These are phyloP conservation scores for Marronus borbonicus DNA, from an alignment of 2,888 invertebrate species.

Conservation along the genomic window DNA sequence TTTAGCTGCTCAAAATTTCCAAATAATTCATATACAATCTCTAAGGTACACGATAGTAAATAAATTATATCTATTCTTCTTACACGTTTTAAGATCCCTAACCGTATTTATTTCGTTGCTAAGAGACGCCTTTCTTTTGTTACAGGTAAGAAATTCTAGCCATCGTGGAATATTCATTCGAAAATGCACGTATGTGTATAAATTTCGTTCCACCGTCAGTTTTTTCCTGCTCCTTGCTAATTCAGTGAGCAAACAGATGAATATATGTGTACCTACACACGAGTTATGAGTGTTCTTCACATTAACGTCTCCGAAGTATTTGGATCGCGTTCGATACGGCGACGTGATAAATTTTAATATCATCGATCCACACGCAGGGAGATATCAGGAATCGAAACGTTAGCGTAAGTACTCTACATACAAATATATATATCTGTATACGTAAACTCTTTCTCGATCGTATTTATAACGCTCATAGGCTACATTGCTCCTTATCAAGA, in stretches of 20 bases:
- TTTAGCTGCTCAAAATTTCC: too few species aligned
- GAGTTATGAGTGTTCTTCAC: constrained; percentile 21
- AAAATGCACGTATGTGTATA: constrained; percentile 24
- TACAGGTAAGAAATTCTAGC: constrained; percentile 23
- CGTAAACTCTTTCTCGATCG: constrained; percentile 3
- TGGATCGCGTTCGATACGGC: constrained; percentile 18
- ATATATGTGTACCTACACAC: constrained; percentile 8
- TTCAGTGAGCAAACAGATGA: constrained; percentile 13
- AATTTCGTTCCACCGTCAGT: constrained; percentile 11
- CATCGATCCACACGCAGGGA: background rate
- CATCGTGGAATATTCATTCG: constrained; percentile 9
- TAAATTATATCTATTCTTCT: background rate
- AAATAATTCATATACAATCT: too few species aligned
- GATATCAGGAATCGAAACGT: constrained; percentile 17
- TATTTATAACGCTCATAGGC: constrained; percentile 29
- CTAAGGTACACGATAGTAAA: too few species aligned
- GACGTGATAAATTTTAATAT: constrained; percentile 14
- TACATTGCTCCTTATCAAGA: constrained; percentile 54
- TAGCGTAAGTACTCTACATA: background rate
- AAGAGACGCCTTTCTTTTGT: constrained; percentile 23
- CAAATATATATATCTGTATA: too few species aligned
- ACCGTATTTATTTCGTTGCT: constrained; percentile 5
- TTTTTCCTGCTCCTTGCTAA: constrained; percentile 7
- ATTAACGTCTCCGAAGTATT: constrained; percentile 18
- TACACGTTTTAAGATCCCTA: background rate